Evolutionary conservation across 2,113 vertebrate species (phyloP).

Genomic region (Sardina pilchardus): DNA sequence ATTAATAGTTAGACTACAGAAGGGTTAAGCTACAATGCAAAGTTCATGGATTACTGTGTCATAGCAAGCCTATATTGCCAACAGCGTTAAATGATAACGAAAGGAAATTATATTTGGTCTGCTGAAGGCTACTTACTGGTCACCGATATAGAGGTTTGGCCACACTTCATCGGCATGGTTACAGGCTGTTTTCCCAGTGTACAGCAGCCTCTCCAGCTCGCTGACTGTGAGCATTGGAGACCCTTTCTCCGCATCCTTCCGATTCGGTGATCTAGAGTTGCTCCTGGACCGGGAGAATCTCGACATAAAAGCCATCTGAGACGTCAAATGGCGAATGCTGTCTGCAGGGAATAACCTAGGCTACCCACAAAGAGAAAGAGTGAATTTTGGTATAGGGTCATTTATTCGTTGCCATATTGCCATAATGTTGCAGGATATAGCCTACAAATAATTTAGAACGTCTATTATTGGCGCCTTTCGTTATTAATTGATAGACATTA

Average conservation of each 20-base stretch:
- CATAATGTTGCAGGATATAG: neutral
- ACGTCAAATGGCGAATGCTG: constrained; percentile 12
- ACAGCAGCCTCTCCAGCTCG: constrained; percentile 89
- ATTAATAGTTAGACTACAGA: too few relatives aligned
- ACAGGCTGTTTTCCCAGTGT: constrained; percentile 88
- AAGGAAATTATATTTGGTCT: neutral
- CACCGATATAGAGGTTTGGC: constrained; percentile 93
- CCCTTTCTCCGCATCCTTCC: constrained; percentile 69
- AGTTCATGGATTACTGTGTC: too few relatives aligned
- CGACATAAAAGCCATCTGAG: constrained; percentile 88
- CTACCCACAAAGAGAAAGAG: neutral
- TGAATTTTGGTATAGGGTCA: neutral
- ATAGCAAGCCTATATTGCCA: neutral
- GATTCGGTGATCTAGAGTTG: constrained; percentile 81
- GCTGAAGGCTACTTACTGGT: constrained; percentile 78
- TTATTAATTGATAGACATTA: neutral
- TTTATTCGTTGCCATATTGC: neutral
- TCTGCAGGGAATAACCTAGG: neutral
- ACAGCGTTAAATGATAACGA: neutral
- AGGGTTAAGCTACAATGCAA: too few relatives aligned
- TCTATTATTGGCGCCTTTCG: neutral
- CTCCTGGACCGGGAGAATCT: constrained; percentile 87
- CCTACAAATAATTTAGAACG: neutral
- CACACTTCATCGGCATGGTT: constrained; percentile 95
- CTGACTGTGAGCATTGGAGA: constrained; percentile 80